A percentile compares a stretch with the other conserved stretches of the same genome.
These are phyloP conservation scores for Drosophila leontia DNA, from an alignment of 1,140 invertebrate genomes.

Conservation along the genomic window DNA sequence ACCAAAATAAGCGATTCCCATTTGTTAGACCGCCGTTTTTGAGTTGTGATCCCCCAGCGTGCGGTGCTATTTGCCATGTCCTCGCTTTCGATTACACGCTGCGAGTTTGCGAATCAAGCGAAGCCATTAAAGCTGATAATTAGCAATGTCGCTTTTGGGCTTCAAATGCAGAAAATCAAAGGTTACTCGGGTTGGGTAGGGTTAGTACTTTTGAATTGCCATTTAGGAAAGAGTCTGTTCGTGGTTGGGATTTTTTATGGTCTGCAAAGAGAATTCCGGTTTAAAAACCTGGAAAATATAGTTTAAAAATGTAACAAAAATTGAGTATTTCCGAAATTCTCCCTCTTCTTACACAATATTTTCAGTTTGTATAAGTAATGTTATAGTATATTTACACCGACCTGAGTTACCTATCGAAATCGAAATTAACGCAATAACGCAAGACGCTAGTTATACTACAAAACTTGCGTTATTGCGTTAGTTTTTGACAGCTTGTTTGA, in stretches of 20 bases:
- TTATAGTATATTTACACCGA: too few relatives aligned
- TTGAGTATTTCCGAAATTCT: neutral
- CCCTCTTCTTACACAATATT: neutral
- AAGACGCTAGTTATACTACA: too few relatives aligned
- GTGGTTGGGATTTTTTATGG: neutral
- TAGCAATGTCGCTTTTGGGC: constrained; percentile 2
- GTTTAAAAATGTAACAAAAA: too few relatives aligned
- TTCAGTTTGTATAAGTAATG: too few relatives aligned
- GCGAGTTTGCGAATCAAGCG: constrained; percentile 26
- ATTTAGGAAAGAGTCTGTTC: neutral
- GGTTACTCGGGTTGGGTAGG: neutral
- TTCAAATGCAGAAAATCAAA: neutral
- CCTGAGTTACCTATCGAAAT: too few relatives aligned
- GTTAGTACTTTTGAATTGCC: neutral
- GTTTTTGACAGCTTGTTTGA: too few relatives aligned
- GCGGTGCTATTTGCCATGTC: constrained; percentile 23
- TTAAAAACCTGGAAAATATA: neutral
- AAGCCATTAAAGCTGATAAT: constrained; percentile 36
- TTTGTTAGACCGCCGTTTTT: constrained; percentile 43
- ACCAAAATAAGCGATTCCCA: constrained; percentile 61
- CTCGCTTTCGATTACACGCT: constrained; percentile 41
- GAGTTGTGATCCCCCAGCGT: constrained; percentile 31
- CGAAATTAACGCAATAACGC: too few relatives aligned
- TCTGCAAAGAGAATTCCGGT: neutral
- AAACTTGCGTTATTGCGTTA: too few relatives aligned